Percentiles rank a stretch among this genome's conserved stretches.
Conservation (phyloP, 2,888 invertebrate species). For the Xestobium rufovillosum region DNA sequence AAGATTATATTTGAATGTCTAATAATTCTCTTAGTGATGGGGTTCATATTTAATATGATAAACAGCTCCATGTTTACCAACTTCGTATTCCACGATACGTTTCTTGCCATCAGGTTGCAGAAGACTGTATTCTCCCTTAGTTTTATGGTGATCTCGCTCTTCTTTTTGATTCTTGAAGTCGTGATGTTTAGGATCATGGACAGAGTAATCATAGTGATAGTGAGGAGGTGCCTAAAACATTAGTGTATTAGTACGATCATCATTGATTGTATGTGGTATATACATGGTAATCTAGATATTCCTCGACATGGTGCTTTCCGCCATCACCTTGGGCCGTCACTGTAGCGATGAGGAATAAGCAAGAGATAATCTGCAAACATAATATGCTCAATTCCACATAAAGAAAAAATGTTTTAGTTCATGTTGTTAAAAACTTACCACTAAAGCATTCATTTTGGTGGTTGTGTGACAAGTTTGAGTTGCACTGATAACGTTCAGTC, state of each 20-base stretch:
- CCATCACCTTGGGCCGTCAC: constrained; percentile 25
- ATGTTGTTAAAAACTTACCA: constrained; percentile 27
- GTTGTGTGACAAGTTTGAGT: constrained; percentile 19
- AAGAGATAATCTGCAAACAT: constrained; percentile 26
- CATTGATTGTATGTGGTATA: too few relatives aligned
- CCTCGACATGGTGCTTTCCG: constrained; percentile 32
- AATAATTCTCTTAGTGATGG: constrained; percentile 27
- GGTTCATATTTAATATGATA: constrained; percentile 35
- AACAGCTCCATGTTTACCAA: constrained; percentile 37
- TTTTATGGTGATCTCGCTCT: constrained; percentile 33
- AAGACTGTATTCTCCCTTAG: constrained; percentile 35
- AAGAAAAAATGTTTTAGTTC: too few relatives aligned
- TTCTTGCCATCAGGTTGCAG: constrained; percentile 38
- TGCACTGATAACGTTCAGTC: constrained; percentile 26
- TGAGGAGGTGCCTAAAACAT: constrained; percentile 35
- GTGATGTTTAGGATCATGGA: constrained; percentile 36
- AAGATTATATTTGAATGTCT: constrained; percentile 5
- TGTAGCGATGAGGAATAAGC: constrained; percentile 25
- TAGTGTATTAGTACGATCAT: too few relatives aligned
- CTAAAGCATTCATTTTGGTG: constrained; percentile 27
- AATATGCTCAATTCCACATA: constrained; percentile 1
- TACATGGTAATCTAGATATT: constrained; percentile 36
- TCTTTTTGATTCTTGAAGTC: constrained; percentile 38
- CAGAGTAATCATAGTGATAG: constrained; percentile 37
- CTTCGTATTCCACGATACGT: constrained; percentile 37